Base-by-base conservation (phyloP, 2,797 vertebrate species). In the Peromyscus attwateri region DNA sequence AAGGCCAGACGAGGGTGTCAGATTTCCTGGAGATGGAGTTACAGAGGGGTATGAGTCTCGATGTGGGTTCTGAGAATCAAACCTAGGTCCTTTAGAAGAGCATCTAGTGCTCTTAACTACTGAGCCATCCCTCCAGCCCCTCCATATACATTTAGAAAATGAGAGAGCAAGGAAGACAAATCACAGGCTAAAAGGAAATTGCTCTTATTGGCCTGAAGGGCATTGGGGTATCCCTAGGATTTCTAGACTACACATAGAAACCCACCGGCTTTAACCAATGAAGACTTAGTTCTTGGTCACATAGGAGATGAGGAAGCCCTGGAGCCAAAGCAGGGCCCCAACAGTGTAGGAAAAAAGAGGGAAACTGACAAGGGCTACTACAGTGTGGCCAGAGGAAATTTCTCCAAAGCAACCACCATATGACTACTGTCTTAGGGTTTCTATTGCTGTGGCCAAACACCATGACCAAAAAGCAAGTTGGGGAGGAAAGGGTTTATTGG, bases 131-230 rank as follows among this genome's bases (percentile, higher is more conserved):
- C 68, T 71, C 6, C 4, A 37, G 8, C 46, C 68, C 66, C 19
- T 60, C 60, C 12, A 7, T 43, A 31, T 66, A 66, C 43, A 89
- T 94, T 43, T 82, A 40, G 94, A 97, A 93, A 89, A 89, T n/a
- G 52, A 95, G 14, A 76, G 40, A 40, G 37, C 52, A 3, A 94
- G 16, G 92, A 90, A 81, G 83, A 34, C 64, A 96, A 93, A 93
- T 77, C 64, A 87, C 34, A 89, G n/a, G n/a, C 77, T 90, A 79
- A 73, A 75, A 80, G 94, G 85, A 66, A 70, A 82, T 91, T 96
- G 77, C 75, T 21, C 13, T 94, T 87, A 46, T n/a, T 23, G 25
- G 64, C 31, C 64, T 70, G 87, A 77, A 64, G 21, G 43, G 10
- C 71, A 52, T 43, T 52, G 60, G 21, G 62, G 23, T 57, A 66